Percentiles rank a stretch among this genome's conserved stretches.
These are phyloP conservation scores for Catostylus mosaicus DNA, from an alignment of 30 jellyfish, hydroid and myxozoan species.

Conservation along the genomic window DNA sequence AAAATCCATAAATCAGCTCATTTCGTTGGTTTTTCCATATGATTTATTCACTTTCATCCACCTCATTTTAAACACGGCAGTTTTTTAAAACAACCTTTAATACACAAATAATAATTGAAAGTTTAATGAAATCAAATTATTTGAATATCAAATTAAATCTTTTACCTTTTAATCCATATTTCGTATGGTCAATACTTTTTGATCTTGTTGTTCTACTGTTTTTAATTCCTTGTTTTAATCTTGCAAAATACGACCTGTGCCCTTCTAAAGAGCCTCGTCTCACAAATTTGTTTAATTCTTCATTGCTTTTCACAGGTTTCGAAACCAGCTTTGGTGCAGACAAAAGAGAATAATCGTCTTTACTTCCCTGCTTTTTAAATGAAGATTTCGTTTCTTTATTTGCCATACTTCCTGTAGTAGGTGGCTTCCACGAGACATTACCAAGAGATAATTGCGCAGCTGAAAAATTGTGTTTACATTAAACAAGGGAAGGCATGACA, in stretches of 20 bases:
- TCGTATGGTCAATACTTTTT: conserved; percentile 42
- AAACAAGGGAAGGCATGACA: no score
- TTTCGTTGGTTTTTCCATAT: no score
- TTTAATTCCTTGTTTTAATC: conserved; percentile 44
- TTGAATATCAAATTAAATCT: no score
- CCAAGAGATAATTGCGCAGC: neutral
- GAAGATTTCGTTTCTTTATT: neutral
- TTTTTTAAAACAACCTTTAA: no score
- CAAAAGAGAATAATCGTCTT: conserved; percentile 35
- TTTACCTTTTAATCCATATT: conserved; percentile 36
- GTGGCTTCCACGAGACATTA: conserved; percentile 53
- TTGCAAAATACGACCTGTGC: conserved; percentile 37
- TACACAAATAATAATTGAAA: no score
- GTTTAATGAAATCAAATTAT: no score
- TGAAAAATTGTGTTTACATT: no score
- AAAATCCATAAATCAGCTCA: no score
- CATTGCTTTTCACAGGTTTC: conserved; percentile 31
- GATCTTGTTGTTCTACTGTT: conserved; percentile 20
- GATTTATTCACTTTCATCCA: no score
- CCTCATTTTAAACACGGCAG: no score
- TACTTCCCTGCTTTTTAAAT: conserved; percentile 29
- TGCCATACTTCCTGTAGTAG: conserved; percentile 10
- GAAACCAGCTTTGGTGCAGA: neutral
- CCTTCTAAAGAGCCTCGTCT: conserved; percentile 65
- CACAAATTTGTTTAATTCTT: conserved; percentile 14